Evolutionary conservation across 2,113 vertebrate species (phyloP).

Genomic region (Aldabrachelys gigantea): DNA sequence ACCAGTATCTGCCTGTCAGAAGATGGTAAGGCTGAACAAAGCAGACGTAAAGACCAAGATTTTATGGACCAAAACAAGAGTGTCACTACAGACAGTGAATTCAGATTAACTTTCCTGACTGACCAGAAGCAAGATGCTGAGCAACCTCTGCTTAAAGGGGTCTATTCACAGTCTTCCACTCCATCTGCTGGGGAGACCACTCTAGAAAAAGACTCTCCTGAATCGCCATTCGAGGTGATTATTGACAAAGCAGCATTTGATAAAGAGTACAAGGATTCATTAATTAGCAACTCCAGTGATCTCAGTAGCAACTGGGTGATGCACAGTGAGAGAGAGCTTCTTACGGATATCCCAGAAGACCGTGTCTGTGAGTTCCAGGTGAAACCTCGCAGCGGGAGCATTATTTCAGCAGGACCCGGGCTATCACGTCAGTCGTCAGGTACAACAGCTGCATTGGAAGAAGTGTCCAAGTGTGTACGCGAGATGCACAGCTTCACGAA

Average conservation of each 20-base stretch:
- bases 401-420: constrained; percentile 40
- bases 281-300: constrained; percentile 71
- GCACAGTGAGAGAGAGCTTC: constrained; percentile 56
- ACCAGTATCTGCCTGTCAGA: constrained; percentile 1
- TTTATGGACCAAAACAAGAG: background rate
- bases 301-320: constrained; percentile 73
- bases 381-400: constrained; percentile 36
- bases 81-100: constrained; percentile 71
- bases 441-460: constrained; percentile 66
- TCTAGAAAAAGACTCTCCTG: constrained; percentile 82
- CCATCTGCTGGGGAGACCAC: constrained; percentile 69
- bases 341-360: constrained; percentile 59
- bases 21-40: constrained; percentile 1
- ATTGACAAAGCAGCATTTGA: constrained; percentile 78
- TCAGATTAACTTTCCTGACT: background rate
- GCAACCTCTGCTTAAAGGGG: background rate
- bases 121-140: background rate
- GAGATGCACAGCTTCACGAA: constrained; percentile 75
- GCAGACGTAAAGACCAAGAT: constrained; percentile 12
- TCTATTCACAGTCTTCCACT: constrained; percentile 54
- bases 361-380: constrained; percentile 49
- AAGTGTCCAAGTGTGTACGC: constrained; percentile 72
- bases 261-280: constrained; percentile 84
- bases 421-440: constrained; percentile 81
- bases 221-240: constrained; percentile 90